Base-by-base conservation (phyloP, 2,797 vertebrate genomes). In the Bovichtus variegatus region DNA sequence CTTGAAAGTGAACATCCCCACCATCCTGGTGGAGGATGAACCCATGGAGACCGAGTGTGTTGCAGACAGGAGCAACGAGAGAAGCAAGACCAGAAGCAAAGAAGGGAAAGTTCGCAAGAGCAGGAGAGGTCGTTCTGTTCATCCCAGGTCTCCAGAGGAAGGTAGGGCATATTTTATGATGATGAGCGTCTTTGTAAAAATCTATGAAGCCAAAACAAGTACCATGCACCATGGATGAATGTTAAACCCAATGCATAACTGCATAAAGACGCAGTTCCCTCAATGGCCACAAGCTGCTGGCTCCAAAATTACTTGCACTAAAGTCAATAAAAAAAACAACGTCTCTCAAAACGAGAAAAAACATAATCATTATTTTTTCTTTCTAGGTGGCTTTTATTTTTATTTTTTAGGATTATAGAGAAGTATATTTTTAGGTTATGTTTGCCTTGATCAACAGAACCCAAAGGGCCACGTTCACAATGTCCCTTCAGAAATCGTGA, bases 71-170 rank as follows among this genome's bases (percentile, higher is more conserved):
- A 69, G 53, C 59, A 21, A 60, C 2, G 50, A 71, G 31, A 63
- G 49, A 15, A 29, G 31, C 25, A 80, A 67, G 58, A 58, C 58
- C 16, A 67, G 65, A n/a, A 78, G 83, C 94, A 81, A 60, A 75
- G 93, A 95, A 89, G 87, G 93, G 88, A 65, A 76, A 6, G 34
- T 53, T 9, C 53, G n/a, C 19, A 85, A 62, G 69, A 80, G 74
- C 73, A 89, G 59, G 76, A 96, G 93, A 93, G 71, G 70, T 0
- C 53, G 2, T 40, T 72, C 69, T 4, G 47, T 85, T 91, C 59
- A 87, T 27, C 89, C 94, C 65, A 91, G 82, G 21, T 96, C 96
- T 50, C 94, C 96, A 3, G 96, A 96, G 73, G 90, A 96, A 90
- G 97, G 97, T 98, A 96, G 70, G 82, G 46, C 19, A 59, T 27